Evolutionary conservation across 2,888 invertebrate genomes (phyloP), one percentile per base, ranked within the genome.

Genomic region (Clusia tigrina): DNA sequence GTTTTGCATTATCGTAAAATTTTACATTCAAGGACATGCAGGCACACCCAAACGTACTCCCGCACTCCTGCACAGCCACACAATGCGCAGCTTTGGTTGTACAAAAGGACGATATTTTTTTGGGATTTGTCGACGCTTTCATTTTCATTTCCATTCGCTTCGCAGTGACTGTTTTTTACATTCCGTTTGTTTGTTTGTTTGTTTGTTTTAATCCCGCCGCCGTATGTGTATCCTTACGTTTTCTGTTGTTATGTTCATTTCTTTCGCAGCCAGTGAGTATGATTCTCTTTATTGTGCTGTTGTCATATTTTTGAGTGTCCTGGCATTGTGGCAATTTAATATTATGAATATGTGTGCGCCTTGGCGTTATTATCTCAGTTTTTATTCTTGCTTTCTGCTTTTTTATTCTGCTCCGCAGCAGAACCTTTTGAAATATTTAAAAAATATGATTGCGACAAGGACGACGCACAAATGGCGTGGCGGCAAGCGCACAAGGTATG

Each of bases 1-100:
- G 74, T 71, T 74, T 69, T 69, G 71, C 69, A 76, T 76, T 76
- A 74, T 74, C 74, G 69, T 74, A 71, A 74, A 76, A 74, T 67
- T 74, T 72, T 73, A 74, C 69, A 54, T 48, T 58, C 58, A 62
- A 67, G 71, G 60, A 76, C 74, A 70, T 74, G 71, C 65, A n/a
- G 3, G 66, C 64, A 64, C 66, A 70, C 69, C 69, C 67, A 71
- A 66, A 70, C 70, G 73, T 71, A 67, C 54, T 5, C 10, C 9
- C 12, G 12, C 6, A 32, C 32, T 9, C n/a, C 3, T 42, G 42
- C 42, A 42, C 42, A 42, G 3, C 10, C 9, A 42, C n/a, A 42
- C 42, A 42, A 42, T 17, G n/a, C 9, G 2, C 2, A 42, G 10
- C 12, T 42, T 42, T 42, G 6, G 9, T 15, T 69, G 63, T 55